Conservation (phyloP, 2,888 invertebrate species). For the Seira musarum region DNA sequence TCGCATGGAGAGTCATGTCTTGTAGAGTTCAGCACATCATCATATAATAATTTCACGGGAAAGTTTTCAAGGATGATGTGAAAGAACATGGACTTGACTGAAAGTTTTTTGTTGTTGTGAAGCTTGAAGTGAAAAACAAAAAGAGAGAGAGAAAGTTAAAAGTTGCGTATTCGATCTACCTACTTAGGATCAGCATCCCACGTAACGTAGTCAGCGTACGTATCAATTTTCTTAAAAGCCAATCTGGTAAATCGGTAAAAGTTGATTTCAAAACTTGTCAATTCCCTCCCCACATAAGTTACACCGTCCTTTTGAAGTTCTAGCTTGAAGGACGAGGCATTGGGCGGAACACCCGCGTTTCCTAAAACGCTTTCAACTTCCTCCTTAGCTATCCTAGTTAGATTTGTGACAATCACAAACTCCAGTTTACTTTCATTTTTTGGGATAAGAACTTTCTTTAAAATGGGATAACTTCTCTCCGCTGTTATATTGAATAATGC, state of each 20-base stretch:
- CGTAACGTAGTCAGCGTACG: slow-evolving; percentile 52
- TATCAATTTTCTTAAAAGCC: slow-evolving; percentile 49
- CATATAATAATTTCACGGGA: too few species aligned
- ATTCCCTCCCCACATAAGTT: slow-evolving; percentile 26
- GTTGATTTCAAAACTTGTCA: slow-evolving; percentile 49
- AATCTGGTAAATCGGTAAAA: slow-evolving; percentile 42
- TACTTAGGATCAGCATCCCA: slow-evolving; percentile 48
- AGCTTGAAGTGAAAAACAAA: too few species aligned
- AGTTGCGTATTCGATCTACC: background rate
- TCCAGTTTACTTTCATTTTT: slow-evolving; percentile 6
- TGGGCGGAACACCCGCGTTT: slow-evolving; percentile 13
- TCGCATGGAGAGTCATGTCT: too few species aligned
- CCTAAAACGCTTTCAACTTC: slow-evolving; percentile 22
- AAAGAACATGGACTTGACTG: too few species aligned
- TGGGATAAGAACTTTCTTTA: slow-evolving; percentile 7
- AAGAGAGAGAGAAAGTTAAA: background rate
- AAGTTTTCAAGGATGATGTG: too few species aligned
- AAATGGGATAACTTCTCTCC: slow-evolving; percentile 21
- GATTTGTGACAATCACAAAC: slow-evolving; percentile 35
- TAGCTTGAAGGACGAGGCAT: slow-evolving; percentile 11
- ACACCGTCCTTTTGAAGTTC: slow-evolving; percentile 12
- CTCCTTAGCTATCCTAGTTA: background rate
- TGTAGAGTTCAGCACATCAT: too few species aligned
- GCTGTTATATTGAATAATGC: slow-evolving; percentile 44
- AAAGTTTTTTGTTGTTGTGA: too few species aligned